Conservation (phyloP, 1,140 invertebrate genomes). For the Ericerus pela region DNA sequence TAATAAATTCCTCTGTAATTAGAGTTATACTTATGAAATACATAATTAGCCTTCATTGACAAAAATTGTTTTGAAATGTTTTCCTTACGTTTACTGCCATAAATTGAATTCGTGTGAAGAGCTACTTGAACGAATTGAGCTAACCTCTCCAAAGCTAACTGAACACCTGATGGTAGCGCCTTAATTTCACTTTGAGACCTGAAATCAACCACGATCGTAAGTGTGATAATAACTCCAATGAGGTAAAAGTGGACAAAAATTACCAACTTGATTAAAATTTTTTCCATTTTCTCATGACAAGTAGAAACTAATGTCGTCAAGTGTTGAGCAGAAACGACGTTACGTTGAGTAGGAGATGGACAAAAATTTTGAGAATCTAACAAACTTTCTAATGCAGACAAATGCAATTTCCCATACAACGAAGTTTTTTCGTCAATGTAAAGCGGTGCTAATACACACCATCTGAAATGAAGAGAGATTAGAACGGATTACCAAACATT, state of each 20-base stretch:
- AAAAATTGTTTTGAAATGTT: constrained; percentile 25
- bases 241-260: not conserved
- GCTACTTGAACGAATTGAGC: constrained; percentile 61
- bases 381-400: constrained; percentile 42
- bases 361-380: not conserved
- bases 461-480: too few species aligned
- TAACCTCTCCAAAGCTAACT: constrained; percentile 45
- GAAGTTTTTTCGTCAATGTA: constrained; percentile 31
- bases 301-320: constrained; percentile 17
- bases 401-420: constrained; percentile 44
- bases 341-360: constrained; percentile 20
- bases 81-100: constrained; percentile 47
- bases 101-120: constrained; percentile 52
- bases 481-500: too few species aligned
- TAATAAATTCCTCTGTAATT: not conserved
- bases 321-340: constrained; percentile 35
- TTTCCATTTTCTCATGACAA: constrained; percentile 6
- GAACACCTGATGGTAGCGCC: not conserved
- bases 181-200: not conserved
- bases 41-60: not conserved
- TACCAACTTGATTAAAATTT: constrained; percentile 10
- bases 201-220: too few species aligned
- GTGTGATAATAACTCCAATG: not conserved
- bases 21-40: not conserved
- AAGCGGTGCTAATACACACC: constrained; percentile 49